Evolutionary conservation across 2,113 vertebrate species (phyloP).

Genomic region (Tachuris rubrigastra): DNA sequence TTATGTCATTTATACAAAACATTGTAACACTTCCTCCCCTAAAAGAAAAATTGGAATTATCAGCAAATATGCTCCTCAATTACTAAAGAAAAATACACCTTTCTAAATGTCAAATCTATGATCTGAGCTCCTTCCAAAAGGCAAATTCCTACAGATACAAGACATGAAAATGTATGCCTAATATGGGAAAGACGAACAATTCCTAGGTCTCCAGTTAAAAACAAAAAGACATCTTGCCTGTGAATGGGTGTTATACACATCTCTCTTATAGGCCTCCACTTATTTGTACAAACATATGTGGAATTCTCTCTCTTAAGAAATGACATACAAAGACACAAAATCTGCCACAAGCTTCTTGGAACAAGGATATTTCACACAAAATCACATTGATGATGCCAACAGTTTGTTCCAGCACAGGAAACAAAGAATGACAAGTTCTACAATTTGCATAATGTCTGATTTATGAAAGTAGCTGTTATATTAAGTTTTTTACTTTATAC

Average conservation of each 20-base stretch:
- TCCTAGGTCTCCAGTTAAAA: neutral
- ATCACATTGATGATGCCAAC: neutral
- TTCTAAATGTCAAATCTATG: neutral
- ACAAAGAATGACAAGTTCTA: neutral
- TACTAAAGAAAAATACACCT: neutral
- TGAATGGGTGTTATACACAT: neutral
- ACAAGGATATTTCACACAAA: neutral
- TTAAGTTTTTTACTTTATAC: neutral
- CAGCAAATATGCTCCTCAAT: neutral
- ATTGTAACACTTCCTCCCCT: neutral
- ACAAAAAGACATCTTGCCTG: neutral
- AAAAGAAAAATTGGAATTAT: neutral
- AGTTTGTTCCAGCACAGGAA: neutral
- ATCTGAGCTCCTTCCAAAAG: neutral
- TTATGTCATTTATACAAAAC: constrained; percentile 1
- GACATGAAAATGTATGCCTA: neutral
- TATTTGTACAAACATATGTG: neutral
- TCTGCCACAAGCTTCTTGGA: neutral
- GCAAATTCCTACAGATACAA: neutral
- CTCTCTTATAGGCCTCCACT: neutral
- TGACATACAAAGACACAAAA: neutral
- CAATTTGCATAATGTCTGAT: neutral
- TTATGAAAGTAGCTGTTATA: neutral
- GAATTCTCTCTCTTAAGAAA: neutral
- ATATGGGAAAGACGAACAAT: neutral